phyloP scores from a whole-genome alignment of 2,888 invertebrate species.

The Polydrusus tereticollis region DNA sequence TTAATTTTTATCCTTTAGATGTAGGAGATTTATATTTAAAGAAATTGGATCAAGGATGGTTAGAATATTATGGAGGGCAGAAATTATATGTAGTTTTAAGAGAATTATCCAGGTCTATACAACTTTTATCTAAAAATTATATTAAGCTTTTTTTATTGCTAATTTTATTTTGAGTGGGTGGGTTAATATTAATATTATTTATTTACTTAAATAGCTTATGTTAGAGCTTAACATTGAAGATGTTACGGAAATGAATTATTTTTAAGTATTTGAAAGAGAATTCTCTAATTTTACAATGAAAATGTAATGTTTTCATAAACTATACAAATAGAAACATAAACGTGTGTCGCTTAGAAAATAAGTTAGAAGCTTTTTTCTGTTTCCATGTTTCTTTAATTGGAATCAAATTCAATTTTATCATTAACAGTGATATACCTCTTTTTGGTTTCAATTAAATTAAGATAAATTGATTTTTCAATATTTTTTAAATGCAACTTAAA shows the following conservation, averaged over 20 bases:
- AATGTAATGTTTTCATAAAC: conserved; percentile 36
- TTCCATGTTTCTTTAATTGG: conserved; percentile 25
- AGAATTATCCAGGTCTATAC: not conserved
- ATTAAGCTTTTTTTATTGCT: not conserved
- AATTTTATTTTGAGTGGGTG: too few species aligned
- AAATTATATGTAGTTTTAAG: not conserved
- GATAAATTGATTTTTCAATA: conserved; percentile 21
- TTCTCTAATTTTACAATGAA: conserved; percentile 26
- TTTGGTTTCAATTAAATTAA: conserved; percentile 33
- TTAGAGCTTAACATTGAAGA: conserved; percentile 31
- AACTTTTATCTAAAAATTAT: not conserved
- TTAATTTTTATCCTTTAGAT: conserved; percentile 68
- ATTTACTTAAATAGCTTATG: conserved; percentile 32
- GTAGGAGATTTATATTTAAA: conserved; percentile 67
- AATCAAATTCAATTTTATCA: conserved; percentile 20
- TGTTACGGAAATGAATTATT: conserved; percentile 2
- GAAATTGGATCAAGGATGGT: conserved; percentile 58
- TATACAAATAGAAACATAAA: conserved; percentile 25
- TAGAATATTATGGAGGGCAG: conserved; percentile 56
- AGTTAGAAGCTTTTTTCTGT: conserved; percentile 31
- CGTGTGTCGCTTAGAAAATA: conserved; percentile 6
- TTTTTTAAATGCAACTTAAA: conserved; percentile 30
- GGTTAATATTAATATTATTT: too few species aligned
- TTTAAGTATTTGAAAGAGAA: conserved; percentile 3
- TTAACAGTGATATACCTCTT: conserved; percentile 35